Evolutionary conservation across 1,140 invertebrate species (phyloP).

Genomic region (Battus philenor): DNA sequence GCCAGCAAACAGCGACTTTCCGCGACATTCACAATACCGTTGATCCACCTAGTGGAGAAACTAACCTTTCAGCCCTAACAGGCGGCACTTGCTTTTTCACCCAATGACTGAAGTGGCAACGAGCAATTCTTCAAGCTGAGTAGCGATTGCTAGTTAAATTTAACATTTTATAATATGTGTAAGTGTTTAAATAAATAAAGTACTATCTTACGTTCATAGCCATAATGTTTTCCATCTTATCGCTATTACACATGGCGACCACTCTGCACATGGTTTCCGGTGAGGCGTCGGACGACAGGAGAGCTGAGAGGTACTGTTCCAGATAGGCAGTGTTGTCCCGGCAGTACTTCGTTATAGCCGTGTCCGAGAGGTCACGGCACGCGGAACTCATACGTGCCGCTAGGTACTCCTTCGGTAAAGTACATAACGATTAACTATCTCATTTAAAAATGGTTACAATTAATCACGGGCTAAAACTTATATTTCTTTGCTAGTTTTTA

Average conservation of each 20-base stretch:
- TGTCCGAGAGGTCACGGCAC: slow-evolving; percentile 39
- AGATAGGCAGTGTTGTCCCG: slow-evolving; percentile 44
- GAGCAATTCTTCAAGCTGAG: too few relatives aligned
- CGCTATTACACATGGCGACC: slow-evolving; percentile 58
- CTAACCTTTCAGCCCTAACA: too few relatives aligned
- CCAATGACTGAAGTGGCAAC: too few relatives aligned
- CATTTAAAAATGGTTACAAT: background rate
- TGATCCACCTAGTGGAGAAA: too few relatives aligned
- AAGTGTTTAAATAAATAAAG: too few relatives aligned
- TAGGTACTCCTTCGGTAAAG: slow-evolving; percentile 43
- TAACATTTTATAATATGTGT: too few relatives aligned
- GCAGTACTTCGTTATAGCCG: slow-evolving; percentile 33
- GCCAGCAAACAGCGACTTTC: too few relatives aligned
- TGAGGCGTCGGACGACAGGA: slow-evolving; percentile 39
- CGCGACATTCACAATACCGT: too few relatives aligned
- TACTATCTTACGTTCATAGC: slow-evolving; percentile 36
- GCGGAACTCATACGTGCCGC: slow-evolving; percentile 34
- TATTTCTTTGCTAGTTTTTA: too few relatives aligned
- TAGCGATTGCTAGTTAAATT: too few relatives aligned
- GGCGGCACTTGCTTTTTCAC: too few relatives aligned
- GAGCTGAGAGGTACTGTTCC: slow-evolving; percentile 41
- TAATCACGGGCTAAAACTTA: too few relatives aligned
- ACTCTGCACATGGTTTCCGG: slow-evolving; percentile 53
- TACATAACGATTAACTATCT: background rate
- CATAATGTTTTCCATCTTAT: slow-evolving; percentile 40